Conservation (phyloP, 2,113 vertebrate genomes). For the Pluvianellus socialis region DNA sequence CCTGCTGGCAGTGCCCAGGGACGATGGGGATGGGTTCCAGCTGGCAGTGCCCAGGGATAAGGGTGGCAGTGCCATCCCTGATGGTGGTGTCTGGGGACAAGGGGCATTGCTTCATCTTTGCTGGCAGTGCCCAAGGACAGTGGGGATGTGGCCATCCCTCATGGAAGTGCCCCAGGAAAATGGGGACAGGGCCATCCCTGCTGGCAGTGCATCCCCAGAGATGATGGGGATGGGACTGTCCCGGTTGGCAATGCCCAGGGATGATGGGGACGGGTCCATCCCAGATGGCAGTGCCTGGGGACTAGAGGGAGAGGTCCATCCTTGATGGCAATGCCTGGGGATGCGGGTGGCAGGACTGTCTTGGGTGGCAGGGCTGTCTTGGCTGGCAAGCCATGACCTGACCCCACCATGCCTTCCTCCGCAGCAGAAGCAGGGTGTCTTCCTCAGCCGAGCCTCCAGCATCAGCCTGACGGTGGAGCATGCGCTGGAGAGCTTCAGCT, state of each 20-base stretch:
- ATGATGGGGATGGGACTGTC: accelerated
- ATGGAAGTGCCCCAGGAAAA: no score
- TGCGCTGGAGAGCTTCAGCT: conserved; percentile 93
- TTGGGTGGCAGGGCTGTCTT: background rate
- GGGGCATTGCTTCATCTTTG: background rate
- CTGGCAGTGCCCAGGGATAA: no score
- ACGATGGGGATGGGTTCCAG: accelerated
- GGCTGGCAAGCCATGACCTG: background rate
- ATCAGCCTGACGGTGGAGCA: conserved; percentile 92
- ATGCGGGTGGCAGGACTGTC: background rate
- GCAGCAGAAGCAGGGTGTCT: conserved; percentile 80
- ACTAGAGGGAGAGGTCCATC: accelerated
- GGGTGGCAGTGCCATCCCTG: background rate
- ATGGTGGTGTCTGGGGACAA: background rate
- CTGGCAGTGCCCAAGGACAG: background rate
- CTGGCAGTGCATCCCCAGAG: background rate
- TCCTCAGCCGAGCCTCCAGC: conserved; percentile 87
- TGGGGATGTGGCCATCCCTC: no score
- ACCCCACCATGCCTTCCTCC: background rate
- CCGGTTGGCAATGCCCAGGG: background rate
- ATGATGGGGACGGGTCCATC: accelerated
- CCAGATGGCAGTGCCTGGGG: no score
- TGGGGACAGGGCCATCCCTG: accelerated
- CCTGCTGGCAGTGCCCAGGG: background rate
- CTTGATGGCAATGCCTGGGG: background rate